A percentile compares a stretch with the other conserved stretches of the same genome.
Evolutionary conservation across 2,888 invertebrate genomes (phyloP).

Genomic region (Limnephilus lunatus): DNA sequence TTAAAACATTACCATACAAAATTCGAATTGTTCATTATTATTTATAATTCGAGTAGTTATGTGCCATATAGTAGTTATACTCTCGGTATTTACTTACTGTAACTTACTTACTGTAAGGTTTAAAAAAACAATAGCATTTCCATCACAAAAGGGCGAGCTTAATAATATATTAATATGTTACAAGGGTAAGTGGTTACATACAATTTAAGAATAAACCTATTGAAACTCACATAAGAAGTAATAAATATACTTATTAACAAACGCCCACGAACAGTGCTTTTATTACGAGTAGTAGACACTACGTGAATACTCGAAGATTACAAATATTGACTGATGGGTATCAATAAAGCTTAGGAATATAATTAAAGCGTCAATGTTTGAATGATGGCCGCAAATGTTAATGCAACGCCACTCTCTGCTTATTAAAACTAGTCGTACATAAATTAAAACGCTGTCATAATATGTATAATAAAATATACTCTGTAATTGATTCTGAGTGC

Average conservation of each 20-base stretch:
- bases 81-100: no score
- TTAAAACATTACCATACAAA: no score
- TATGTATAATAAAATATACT: background rate
- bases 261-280: background rate
- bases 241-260: background rate
- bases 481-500: background rate
- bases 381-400: conserved; percentile 29
- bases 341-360: conserved; percentile 8
- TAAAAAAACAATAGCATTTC: no score
- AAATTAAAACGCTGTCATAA: conserved; percentile 39
- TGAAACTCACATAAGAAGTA: background rate
- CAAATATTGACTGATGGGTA: conserved; percentile 18
- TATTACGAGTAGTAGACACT: background rate
- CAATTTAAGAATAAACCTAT: background rate
- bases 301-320: background rate
- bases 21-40: no score
- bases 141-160: no score
- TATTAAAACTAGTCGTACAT: conserved; percentile 26
- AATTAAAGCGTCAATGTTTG: conserved; percentile 35
- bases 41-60: no score
- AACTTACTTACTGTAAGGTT: no score
- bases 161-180: background rate
- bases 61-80: no score
- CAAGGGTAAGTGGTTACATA: background rate
- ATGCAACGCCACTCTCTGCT: conserved; percentile 2